Evolutionary conservation across 2,113 vertebrate species (phyloP), one percentile per base, ranked within the genome.

Genomic region (Cynoglossus semilaevis): DNA sequence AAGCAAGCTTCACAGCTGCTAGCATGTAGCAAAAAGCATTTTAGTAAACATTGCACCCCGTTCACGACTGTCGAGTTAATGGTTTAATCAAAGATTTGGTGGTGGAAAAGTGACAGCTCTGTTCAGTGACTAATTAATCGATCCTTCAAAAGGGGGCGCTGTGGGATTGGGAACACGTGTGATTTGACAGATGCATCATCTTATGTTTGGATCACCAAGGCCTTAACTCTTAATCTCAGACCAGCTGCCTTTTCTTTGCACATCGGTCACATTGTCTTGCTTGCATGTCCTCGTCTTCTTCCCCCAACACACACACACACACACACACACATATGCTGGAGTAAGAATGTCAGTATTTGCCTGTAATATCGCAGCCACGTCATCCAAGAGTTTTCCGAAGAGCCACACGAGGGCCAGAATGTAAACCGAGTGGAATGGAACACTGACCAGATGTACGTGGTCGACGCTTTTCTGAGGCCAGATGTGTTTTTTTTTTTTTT

Each of bases 401-500:
- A 90, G 22, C 64, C 73, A 79, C 78, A 72, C 83, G 91, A 92
- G 91, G 90, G 93, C 92, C 93, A 90, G 92, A 93, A 94, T 94
- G 93, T 94, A 94, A 90, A 90, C 83, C 83, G 85, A 86, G 82
- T 89, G 55, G 81, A 90, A 87, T 88, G 67, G 22, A 87, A 82
- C 85, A 92, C 90, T 87, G 85, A 91, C 88, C 81, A 72, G 87
- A 90, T 68, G 57, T 77, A 63, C 70, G 73, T 90, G 90, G 92
- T 90, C 90, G 87, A 94, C 93, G 91, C 91, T 93, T 93, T 86
- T 89, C 87, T 86, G 85, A 88, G 89, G 90, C 81, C 82, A 90
- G 85, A 88, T 89, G 90, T 88, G 83, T 85, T 78, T 89, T 19
- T 89, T 88, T 87, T 81, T 79, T 89, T 2, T 19, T 89, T 88